Base-by-base conservation (phyloP, 1,140 invertebrate genomes). In the Papilio aristodemus region DNA sequence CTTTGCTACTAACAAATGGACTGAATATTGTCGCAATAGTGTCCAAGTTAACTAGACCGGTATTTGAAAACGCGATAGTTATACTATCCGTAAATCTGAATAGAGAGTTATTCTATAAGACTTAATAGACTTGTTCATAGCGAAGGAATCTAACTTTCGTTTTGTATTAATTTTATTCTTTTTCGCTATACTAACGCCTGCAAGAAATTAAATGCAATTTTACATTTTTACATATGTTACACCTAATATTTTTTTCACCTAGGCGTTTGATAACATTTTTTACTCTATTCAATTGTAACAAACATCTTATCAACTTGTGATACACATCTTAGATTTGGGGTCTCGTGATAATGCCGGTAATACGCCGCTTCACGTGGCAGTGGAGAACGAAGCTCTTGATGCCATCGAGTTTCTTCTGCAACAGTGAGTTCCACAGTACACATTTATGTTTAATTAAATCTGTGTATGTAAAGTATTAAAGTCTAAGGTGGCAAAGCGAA, bases 361-460 rank as follows among this genome's bases (percentile, higher is more conserved):
- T 78, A 97, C 96, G 1, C 94, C 96, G 1, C 89, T 98, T 0
- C 97, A 98, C 85, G 84, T 95, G 32, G 96, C 97, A 1, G 95
- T 97, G 0, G 94, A 96, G 85, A 93, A 94, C 73, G 94, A 95
- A 71, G 93, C 96, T 9, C 79, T 95, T 13, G 94, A 95, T 13
- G 93, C 94, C 0, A 92, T 97, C 10, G 94, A 95, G 69, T 96
- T 94, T 82, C 91, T 97, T 32, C 79, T 97, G 4, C 92, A 94
- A 77, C 92, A 93, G 95, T 96, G 92, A 95, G 94, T 93, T 80
- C 8, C 7, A 36, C 5, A n/a, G n/a, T n/a, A n/a, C n/a, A n/a
- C n/a, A n/a, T n/a, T n/a, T n/a, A n/a, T n/a, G n/a, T n/a, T n/a
- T n/a, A n/a, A n/a, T n/a, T n/a, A n/a, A n/a, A n/a, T n/a, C n/a